Conservation (phyloP, 2,888 invertebrate species). For the Stenichneumon culpator region DNA sequence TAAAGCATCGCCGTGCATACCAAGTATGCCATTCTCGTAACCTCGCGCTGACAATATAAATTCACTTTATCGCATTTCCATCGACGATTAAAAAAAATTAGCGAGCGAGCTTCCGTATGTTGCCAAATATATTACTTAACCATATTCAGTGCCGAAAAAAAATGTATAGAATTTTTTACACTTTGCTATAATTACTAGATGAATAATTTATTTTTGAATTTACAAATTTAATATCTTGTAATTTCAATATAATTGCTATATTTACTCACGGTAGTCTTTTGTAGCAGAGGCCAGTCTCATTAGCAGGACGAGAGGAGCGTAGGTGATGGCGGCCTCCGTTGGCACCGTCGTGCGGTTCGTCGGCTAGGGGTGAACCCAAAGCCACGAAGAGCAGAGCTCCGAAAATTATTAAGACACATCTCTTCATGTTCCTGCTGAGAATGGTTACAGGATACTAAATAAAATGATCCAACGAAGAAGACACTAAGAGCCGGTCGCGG, state of each 20-base stretch:
- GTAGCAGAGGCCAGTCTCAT: constrained; percentile 87
- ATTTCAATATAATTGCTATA: neutral
- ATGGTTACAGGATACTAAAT: constrained; percentile 74
- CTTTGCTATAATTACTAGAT: neutral
- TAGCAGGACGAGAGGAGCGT: constrained; percentile 67
- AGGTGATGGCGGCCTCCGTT: constrained; percentile 74
- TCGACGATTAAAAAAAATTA: neutral
- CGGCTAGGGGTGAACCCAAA: constrained; percentile 67
- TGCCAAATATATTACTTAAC: neutral
- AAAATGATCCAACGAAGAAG: constrained; percentile 34
- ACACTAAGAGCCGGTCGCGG: neutral
- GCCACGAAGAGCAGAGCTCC: constrained; percentile 67
- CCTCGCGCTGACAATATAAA: neutral
- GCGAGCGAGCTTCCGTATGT: neutral
- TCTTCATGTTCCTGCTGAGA: constrained; percentile 76
- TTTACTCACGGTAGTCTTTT: constrained; percentile 89
- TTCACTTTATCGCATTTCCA: neutral
- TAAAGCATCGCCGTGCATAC: neutral
- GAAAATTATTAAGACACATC: constrained; percentile 60
- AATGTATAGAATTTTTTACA: neutral
- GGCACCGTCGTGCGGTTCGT: constrained; percentile 72
- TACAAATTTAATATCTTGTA: neutral
- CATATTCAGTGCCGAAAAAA: neutral
- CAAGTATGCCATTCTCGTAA: neutral
- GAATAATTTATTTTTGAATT: neutral